Evolutionary conservation across 2,797 vertebrate species (phyloP).

Genomic region (Crocidura indochinensis): DNA sequence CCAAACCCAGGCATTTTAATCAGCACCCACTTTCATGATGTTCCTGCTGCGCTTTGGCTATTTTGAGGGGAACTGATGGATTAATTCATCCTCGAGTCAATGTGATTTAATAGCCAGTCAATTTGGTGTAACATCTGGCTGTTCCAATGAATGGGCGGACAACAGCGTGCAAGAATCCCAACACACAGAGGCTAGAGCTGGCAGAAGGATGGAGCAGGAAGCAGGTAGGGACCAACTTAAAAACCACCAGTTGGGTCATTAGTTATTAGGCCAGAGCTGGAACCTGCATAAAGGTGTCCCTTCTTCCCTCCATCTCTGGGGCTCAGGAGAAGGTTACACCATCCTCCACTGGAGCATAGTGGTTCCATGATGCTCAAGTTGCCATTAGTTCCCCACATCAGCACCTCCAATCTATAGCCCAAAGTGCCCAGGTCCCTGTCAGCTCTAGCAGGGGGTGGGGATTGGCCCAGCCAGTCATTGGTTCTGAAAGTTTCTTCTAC

Average conservation of each 20-base stretch:
- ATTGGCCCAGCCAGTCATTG: conserved; percentile 87
- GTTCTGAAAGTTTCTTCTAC: conserved; percentile 91
- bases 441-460: conserved; percentile 83
- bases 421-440: conserved; percentile 72
- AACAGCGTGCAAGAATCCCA: conserved; percentile 36
- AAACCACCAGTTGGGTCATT: neutral
- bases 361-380: neutral
- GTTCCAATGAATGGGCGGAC: conserved; percentile 41
- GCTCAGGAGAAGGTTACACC: neutral
- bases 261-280: neutral
- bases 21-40: conserved; percentile 4
- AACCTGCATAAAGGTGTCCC: neutral
- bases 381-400: neutral
- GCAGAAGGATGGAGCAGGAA: neutral
- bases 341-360: conserved; percentile 31
- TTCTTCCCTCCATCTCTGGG: neutral
- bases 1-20: conserved; percentile 60
- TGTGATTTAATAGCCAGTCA: conserved; percentile 68
- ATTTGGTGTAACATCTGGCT: conserved; percentile 60
- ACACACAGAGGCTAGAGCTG: conserved; percentile 16
- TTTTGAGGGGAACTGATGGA: conserved; percentile 18
- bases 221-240: conserved; percentile 34
- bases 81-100: conserved; percentile 68
- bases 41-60: conserved; percentile 49
- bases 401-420: too few species aligned